These are phyloP conservation scores for Stigmatopora argus DNA, from an alignment of 2,113 vertebrate species.

Conservation along the genomic window DNA sequence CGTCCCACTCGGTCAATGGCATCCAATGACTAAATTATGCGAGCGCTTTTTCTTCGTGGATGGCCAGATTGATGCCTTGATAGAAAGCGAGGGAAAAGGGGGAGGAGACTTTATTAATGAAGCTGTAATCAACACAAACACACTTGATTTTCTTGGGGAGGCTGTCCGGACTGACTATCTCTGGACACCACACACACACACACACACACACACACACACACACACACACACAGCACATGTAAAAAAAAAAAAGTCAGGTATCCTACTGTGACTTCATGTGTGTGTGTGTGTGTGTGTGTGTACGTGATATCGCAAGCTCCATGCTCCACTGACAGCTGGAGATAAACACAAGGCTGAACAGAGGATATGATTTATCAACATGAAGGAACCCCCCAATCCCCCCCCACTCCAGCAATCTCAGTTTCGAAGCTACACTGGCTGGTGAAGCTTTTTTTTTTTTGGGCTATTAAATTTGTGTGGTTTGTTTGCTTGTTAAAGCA, in stretches of 20 bases:
- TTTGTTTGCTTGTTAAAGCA: too few relatives aligned
- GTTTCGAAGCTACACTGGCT: slow-evolving; percentile 7
- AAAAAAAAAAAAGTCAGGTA: slow-evolving; percentile 50
- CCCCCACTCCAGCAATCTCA: slow-evolving; percentile 13
- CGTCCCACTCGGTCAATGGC: too few relatives aligned
- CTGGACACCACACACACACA: slow-evolving; percentile 31
- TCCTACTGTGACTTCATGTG: slow-evolving; percentile 25
- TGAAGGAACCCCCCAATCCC: slow-evolving; percentile 51
- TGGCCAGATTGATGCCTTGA: not conserved
- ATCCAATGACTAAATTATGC: too few relatives aligned
- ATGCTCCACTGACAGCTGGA: slow-evolving; percentile 64
- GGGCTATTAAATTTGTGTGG: too few relatives aligned
- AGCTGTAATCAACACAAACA: slow-evolving; percentile 51
- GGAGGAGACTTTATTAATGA: slow-evolving; percentile 45
- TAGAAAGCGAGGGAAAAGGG: not conserved
- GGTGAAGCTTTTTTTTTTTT: not conserved
- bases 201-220: too few relatives aligned
- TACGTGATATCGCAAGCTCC: slow-evolving; percentile 58
- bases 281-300: slow-evolving; percentile 33
- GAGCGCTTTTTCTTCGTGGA: not conserved
- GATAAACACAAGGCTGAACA: slow-evolving; percentile 65
- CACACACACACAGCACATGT: slow-evolving; percentile 4
- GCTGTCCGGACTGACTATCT: slow-evolving; percentile 39
- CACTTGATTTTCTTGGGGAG: not conserved
- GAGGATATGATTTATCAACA: slow-evolving; percentile 73